Evolutionary conservation across 2,888 invertebrate genomes (phyloP), one percentile per base, ranked within the genome.

Genomic region (Troglohyphantes excavatus): DNA sequence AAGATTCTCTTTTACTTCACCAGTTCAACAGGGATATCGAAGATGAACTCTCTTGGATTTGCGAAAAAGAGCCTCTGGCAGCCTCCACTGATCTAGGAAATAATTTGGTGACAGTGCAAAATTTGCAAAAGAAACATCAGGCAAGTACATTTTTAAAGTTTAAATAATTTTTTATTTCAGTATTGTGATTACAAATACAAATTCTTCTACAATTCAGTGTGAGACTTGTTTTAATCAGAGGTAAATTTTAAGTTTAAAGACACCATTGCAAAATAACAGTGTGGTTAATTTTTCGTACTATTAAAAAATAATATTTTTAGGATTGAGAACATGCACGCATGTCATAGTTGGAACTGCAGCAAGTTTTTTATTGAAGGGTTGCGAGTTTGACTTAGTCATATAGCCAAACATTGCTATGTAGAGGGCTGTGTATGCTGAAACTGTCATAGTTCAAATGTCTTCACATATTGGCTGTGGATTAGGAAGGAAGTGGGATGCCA

Each of bases 21-120:
- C 96, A 98, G 93, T 98, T 98, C 94, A 95, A 96, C 68, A 95
- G 98, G 27, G 99, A 99, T 93, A 96, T 98, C 0, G 97, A 98
- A 90, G 98, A 99, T 93, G 98, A 99, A 93, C 93, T 97, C 81
- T 96, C 96, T 91, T 99, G 99, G 99, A 94, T 99, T n/a, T 94
- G 95, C 3, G 96, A 97, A 92, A 96, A 96, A 92, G 96, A 96
- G 92, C 95, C 95, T 0, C 93, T 96, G 6, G 96, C 96, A 0
- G 95, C 95, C 1, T 96, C 96, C 0, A 95, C 95, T 29, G 97
- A 97, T 93, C 94, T 97, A 17, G 96, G 96, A 13, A 93, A 92
- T 72, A 93, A 93, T 83, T 94, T 97, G 81, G 95, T 95, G 0
- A 96, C 97, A 17, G 98, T 98, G 0, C 98, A 98, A 93, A 96